Conservation (phyloP, 2,113 vertebrate genomes). For the Pseudopipra pipra region DNA sequence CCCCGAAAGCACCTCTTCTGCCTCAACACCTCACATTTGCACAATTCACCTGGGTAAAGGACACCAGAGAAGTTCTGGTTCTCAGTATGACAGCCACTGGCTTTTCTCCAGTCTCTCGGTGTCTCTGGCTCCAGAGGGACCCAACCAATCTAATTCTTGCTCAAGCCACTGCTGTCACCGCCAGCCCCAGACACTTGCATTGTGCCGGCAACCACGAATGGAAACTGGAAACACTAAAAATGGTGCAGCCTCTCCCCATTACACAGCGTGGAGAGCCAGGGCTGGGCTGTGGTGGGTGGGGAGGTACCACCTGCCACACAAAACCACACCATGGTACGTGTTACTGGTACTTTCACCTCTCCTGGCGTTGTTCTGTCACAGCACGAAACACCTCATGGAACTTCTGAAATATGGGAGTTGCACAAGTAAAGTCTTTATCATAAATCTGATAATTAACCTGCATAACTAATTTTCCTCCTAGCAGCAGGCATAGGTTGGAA, state of each 20-base stretch:
- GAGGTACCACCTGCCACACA: background rate
- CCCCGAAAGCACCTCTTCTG: background rate
- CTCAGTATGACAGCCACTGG: background rate
- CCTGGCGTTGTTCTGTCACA: background rate
- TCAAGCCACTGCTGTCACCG: background rate
- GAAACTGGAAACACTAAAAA: background rate
- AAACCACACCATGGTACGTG: background rate
- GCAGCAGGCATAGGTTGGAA: conserved; percentile 14
- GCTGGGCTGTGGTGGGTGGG: background rate
- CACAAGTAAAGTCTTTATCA: conserved; percentile 18
- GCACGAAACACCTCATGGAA: background rate
- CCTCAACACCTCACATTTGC: background rate
- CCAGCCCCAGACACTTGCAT: background rate
- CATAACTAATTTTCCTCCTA: conserved; percentile 19
- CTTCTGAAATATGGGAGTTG: background rate
- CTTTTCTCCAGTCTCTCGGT: background rate
- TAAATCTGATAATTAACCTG: conserved; percentile 50
- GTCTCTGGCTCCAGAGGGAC: background rate
- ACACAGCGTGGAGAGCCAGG: background rate
- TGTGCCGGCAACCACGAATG: fast-evolving
- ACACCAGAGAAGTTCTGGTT: background rate
- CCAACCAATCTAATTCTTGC: background rate
- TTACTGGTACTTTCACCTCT: background rate
- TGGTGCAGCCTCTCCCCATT: background rate
- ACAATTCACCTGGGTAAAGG: background rate